phyloP scores from a whole-genome alignment of 2,113 vertebrate species.

The Onychostruthus taczanowskii region DNA sequence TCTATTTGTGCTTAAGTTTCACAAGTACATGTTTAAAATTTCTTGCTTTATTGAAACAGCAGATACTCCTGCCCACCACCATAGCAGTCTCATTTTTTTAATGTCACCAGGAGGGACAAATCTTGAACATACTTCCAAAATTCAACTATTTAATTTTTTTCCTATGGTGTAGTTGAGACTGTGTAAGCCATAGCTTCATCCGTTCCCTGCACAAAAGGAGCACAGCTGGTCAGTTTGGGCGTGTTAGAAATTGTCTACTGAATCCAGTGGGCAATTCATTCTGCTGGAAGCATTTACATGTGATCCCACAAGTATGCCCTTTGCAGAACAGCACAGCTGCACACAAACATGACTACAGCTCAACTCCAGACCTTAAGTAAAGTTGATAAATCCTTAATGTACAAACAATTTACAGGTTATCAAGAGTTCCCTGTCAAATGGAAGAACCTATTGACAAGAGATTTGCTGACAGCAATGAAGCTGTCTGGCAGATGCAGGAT shows the following conservation, averaged over 20 bases:
- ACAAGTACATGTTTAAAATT: constrained; percentile 16
- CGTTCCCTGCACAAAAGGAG: neutral
- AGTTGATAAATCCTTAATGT: neutral
- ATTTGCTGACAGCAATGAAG: neutral
- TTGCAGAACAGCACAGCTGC: neutral
- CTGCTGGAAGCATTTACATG: neutral
- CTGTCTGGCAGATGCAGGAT: neutral
- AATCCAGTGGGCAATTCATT: neutral
- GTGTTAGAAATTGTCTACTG: neutral
- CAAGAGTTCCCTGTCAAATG: neutral
- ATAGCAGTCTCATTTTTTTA: neutral
- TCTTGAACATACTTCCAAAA: constrained; percentile 1
- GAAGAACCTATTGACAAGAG: neutral
- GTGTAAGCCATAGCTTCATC: neutral
- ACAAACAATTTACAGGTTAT: neutral
- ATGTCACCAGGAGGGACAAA: neutral
- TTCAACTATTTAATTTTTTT: neutral
- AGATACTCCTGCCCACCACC: constrained; percentile 5
- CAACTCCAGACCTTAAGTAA: neutral
- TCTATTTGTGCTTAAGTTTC: constrained; percentile 25
- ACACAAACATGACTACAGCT: neutral
- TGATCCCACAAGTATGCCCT: neutral
- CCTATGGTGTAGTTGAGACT: neutral
- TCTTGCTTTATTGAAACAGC: neutral
- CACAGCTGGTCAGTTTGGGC: neutral